These are phyloP conservation scores for Merops nubicus DNA, from an alignment of 2,113 vertebrate species.

Conservation along the genomic window DNA sequence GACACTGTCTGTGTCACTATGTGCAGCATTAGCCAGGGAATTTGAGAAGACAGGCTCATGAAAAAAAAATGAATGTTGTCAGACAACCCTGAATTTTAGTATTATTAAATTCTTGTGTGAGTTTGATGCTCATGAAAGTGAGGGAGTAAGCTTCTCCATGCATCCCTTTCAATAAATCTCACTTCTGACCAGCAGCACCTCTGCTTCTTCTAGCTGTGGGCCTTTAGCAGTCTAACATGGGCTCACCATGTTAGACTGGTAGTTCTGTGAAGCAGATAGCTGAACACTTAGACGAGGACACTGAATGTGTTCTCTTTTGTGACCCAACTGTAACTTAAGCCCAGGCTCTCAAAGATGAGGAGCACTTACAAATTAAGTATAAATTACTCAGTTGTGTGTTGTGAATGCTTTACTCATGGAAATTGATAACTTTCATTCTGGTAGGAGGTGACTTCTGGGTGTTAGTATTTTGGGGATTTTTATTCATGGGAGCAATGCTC, in stretches of 20 bases:
- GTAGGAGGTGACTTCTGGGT: not conserved
- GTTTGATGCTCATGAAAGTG: constrained; percentile 69
- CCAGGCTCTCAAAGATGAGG: not conserved
- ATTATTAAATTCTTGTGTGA: constrained; percentile 74
- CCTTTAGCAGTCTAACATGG: constrained; percentile 44
- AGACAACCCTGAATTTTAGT: constrained; percentile 70
- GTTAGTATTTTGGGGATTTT: not conserved
- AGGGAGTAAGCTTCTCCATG: constrained; percentile 43
- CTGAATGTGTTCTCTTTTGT: not conserved
- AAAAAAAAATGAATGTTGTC: constrained; percentile 76
- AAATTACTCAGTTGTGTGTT: not conserved
- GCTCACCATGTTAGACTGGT: not conserved
- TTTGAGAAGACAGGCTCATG: constrained; percentile 73
- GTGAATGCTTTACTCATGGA: not conserved
- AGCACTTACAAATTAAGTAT: not conserved
- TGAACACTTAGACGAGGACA: not conserved
- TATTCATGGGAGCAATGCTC: not conserved
- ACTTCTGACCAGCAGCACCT: constrained; percentile 51
- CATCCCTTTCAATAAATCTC: constrained; percentile 64
- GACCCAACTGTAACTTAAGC: not conserved
- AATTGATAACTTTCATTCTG: not conserved
- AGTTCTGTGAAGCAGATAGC: not conserved
- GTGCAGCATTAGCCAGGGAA: constrained; percentile 56
- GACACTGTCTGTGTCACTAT: constrained; percentile 60
- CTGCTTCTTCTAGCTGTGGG: constrained; percentile 35